A percentile compares a stretch with the other conserved stretches of the same genome.
Conservation (phyloP, 1,140 invertebrate genomes). For the Diorhabda elongata region DNA sequence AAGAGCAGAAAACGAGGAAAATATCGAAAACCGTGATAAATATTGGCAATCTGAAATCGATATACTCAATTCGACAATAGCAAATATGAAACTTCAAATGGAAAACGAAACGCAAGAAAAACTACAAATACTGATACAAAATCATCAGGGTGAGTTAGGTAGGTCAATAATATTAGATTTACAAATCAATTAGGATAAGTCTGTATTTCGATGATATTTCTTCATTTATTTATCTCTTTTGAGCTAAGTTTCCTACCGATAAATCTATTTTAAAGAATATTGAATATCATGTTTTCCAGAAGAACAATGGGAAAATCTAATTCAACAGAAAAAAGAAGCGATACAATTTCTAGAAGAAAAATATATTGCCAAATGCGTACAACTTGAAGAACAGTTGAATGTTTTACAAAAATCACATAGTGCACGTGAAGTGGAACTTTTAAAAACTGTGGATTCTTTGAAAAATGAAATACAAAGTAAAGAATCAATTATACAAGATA, state of each 20-base stretch:
- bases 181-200: too few relatives aligned
- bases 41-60: constrained; percentile 45
- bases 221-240: too few relatives aligned
- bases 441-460: constrained; percentile 45
- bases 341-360: constrained; percentile 51
- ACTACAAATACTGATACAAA: constrained; percentile 44
- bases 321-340: constrained; percentile 53
- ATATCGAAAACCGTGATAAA: constrained; percentile 45
- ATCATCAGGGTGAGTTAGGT: constrained; percentile 50
- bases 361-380: constrained; percentile 51
- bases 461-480: constrained; percentile 44
- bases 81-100: constrained; percentile 50
- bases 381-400: constrained; percentile 47
- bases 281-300: constrained; percentile 42
- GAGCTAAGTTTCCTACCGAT: too few relatives aligned
- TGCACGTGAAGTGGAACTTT: constrained; percentile 42
- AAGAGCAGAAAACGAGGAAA: constrained; percentile 44
- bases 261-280: too few relatives aligned
- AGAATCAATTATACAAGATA: constrained; percentile 42
- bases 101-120: constrained; percentile 48
- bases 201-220: too few relatives aligned
- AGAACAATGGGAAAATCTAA: constrained; percentile 52
- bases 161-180: constrained; percentile 16
- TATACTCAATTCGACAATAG: constrained; percentile 46
- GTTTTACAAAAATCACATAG: constrained; percentile 44